Conservation (phyloP, 2,113 vertebrate species). For the Eira barbara region DNA sequence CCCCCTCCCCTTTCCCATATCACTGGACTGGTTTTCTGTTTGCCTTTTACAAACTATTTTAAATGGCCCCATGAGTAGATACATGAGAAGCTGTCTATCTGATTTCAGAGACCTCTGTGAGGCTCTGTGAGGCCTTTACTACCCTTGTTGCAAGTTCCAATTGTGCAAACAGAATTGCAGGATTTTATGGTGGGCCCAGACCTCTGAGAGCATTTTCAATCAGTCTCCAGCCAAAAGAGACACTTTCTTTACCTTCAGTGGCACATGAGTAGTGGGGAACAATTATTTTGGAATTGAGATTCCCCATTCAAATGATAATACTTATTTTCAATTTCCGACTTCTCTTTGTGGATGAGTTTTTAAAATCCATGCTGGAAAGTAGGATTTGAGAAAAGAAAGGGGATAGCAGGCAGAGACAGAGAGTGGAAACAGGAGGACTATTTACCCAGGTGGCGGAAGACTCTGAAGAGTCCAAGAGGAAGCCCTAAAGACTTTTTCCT, state of each 20-base stretch:
- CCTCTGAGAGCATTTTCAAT: not conserved
- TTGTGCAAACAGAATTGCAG: not conserved
- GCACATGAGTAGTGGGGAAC: not conserved
- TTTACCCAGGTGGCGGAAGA: not conserved
- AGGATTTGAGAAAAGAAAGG: not conserved
- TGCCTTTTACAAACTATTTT: not conserved
- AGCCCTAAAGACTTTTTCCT: not conserved
- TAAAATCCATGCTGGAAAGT: not conserved
- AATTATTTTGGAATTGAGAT: not conserved
- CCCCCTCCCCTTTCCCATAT: not conserved
- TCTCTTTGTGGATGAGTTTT: not conserved
- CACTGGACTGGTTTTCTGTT: not conserved
- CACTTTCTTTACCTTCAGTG: not conserved
- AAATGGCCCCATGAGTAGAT: not conserved
- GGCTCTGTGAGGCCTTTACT: not conserved
- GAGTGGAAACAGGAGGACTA: not conserved
- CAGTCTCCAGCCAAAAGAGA: not conserved
- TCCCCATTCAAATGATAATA: not conserved
- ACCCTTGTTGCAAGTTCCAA: not conserved
- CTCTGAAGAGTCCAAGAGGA: not conserved
- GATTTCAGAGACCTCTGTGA: not conserved
- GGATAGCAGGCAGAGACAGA: not conserved
- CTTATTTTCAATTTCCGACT: not conserved
- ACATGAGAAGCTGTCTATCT: not conserved
- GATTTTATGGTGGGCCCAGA: not conserved